phyloP scores from a whole-genome alignment of 2,113 vertebrate species.

The Cervus canadensis region DNA sequence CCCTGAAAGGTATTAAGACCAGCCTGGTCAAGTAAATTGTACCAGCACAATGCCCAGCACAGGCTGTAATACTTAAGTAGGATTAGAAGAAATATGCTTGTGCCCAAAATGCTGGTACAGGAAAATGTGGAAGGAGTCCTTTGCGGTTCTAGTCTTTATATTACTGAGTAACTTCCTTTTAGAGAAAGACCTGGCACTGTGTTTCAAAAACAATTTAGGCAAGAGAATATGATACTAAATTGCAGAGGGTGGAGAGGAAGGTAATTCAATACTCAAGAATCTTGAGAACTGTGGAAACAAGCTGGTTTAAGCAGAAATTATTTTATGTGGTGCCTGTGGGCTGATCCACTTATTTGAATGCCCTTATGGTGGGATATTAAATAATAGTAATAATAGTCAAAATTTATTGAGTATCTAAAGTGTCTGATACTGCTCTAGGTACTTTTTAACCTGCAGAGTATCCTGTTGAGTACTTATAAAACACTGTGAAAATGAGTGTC shows the following conservation, averaged over 20 bases:
- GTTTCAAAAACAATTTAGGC: conserved; percentile 60
- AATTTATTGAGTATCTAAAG: background rate
- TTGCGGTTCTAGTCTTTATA: background rate
- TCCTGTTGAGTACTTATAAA: background rate
- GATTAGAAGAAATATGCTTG: background rate
- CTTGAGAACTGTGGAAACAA: background rate
- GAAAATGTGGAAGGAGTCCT: background rate
- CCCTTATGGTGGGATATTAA: background rate
- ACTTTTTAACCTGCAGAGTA: background rate
- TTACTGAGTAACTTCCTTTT: background rate
- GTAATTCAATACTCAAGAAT: conserved; percentile 53
- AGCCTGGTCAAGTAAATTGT: background rate
- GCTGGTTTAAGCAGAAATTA: conserved; percentile 43
- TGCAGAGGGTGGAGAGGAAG: conserved; percentile 36
- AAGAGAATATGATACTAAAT: conserved; percentile 47
- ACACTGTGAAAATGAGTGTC: too few relatives aligned
- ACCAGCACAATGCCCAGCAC: background rate
- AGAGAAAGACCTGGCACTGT: conserved; percentile 37
- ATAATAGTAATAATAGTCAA: background rate
- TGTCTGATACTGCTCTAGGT: background rate
- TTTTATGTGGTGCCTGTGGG: background rate
- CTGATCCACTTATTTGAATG: background rate
- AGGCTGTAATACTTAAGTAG: background rate
- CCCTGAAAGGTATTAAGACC: background rate
- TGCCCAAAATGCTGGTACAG: background rate